phyloP scores from a whole-genome alignment of 2,797 vertebrate species.

The Sus cebifrons region DNA sequence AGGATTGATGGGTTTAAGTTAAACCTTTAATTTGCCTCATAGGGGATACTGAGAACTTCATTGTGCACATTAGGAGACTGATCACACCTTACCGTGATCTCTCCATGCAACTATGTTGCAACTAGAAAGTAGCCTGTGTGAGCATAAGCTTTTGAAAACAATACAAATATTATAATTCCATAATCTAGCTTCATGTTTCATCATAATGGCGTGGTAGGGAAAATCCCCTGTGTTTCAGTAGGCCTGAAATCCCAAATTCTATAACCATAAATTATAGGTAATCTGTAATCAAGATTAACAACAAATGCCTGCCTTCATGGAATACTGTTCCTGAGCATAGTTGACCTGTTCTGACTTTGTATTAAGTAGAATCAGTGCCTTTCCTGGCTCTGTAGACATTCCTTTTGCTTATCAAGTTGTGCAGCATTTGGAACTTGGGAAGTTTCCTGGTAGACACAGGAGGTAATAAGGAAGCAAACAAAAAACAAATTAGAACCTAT shows the following conservation, averaged over 20 bases:
- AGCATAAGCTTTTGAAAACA: neutral
- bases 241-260: slow-evolving; percentile 8
- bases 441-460: slow-evolving; percentile 66
- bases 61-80: too few relatives aligned
- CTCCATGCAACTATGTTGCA: neutral
- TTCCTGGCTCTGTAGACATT: neutral
- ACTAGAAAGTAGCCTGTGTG: neutral
- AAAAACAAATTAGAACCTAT: slow-evolving; percentile 73
- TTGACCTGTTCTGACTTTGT: neutral
- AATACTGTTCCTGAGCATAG: neutral
- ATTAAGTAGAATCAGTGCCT: slow-evolving; percentile 12
- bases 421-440: slow-evolving; percentile 65
- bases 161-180: neutral
- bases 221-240: neutral
- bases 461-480: slow-evolving; percentile 76
- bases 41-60: neutral
- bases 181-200: neutral
- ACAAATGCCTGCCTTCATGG: neutral
- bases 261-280: neutral
- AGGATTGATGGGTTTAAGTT: neutral
- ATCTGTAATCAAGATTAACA: neutral
- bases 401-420: slow-evolving; percentile 41
- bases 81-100: neutral
- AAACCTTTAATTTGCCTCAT: neutral
- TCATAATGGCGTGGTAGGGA: neutral